Evolutionary conservation across 2,797 vertebrate genomes (phyloP).

Genomic region (Squalus acanthias): DNA sequence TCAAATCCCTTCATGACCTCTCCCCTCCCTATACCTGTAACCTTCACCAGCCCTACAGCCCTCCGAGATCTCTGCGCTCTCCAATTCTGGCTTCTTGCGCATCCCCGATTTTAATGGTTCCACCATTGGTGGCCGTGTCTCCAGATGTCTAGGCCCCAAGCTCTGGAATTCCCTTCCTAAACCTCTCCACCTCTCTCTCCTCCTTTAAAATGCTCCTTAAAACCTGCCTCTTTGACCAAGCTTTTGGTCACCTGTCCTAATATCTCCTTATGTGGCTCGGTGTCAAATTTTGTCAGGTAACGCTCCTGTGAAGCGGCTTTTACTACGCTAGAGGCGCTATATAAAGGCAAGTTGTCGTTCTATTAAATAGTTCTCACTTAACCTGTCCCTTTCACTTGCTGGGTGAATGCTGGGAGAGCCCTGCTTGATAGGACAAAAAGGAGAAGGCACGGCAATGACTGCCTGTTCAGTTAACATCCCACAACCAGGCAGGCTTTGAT

Average conservation of each 20-base stretch:
- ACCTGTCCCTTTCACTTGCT: background rate
- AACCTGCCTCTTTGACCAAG: background rate
- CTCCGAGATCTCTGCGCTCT: too few species aligned
- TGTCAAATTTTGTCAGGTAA: background rate
- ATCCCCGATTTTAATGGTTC: background rate
- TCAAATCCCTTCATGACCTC: background rate
- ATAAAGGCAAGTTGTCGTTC: background rate
- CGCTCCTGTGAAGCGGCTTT: background rate
- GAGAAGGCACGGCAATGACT: background rate
- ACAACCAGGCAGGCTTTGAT: background rate
- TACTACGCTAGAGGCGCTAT: background rate
- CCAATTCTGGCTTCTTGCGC: background rate
- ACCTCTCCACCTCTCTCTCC: background rate
- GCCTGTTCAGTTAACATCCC: background rate
- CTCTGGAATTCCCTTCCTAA: background rate
- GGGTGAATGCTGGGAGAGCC: background rate
- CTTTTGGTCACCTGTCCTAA: background rate
- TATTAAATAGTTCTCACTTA: background rate
- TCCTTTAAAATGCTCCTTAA: background rate
- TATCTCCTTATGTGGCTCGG: background rate
- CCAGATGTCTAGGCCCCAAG: background rate
- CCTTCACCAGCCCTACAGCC: background rate
- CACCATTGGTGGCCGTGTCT: background rate
- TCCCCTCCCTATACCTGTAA: background rate
- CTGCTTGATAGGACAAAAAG: background rate